Conservation (phyloP, 2,888 invertebrate genomes). For the Latheticus oryzae region DNA sequence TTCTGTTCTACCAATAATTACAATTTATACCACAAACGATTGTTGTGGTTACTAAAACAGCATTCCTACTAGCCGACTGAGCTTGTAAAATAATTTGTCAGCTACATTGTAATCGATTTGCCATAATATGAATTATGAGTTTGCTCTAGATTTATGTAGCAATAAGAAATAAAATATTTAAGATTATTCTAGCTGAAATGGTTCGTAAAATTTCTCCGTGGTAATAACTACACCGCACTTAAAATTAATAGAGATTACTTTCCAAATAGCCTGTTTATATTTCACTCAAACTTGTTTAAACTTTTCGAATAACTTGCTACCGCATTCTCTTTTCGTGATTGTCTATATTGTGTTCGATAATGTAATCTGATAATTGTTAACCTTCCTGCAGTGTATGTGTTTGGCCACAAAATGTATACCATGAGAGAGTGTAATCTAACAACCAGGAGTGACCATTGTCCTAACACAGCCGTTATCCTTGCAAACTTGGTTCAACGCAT, state of each 20-base stretch:
- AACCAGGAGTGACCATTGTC: slow-evolving; percentile 49
- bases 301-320: background rate
- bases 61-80: too few species aligned
- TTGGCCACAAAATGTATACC: slow-evolving; percentile 40
- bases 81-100: too few species aligned
- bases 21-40: too few species aligned
- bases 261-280: slow-evolving; percentile 2
- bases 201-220: slow-evolving; percentile 21
- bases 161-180: slow-evolving; percentile 24
- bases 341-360: slow-evolving; percentile 5
- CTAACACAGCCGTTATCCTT: slow-evolving; percentile 48
- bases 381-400: slow-evolving; percentile 40
- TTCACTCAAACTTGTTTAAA: background rate
- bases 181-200: slow-evolving; percentile 8
- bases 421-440: slow-evolving; percentile 45
- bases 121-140: background rate
- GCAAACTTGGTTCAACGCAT: slow-evolving; percentile 35
- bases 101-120: too few species aligned
- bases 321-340: background rate
- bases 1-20: background rate
- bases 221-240: slow-evolving; percentile 20
- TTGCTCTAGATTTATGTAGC: slow-evolving; percentile 4
- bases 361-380: slow-evolving; percentile 31
- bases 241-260: slow-evolving; percentile 25
- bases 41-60: too few species aligned